Percentiles rank a stretch among this genome's conserved stretches.
These are phyloP conservation scores for Stictocephala bisonia DNA, from an alignment of 2,888 invertebrate genomes.

Conservation along the genomic window DNA sequence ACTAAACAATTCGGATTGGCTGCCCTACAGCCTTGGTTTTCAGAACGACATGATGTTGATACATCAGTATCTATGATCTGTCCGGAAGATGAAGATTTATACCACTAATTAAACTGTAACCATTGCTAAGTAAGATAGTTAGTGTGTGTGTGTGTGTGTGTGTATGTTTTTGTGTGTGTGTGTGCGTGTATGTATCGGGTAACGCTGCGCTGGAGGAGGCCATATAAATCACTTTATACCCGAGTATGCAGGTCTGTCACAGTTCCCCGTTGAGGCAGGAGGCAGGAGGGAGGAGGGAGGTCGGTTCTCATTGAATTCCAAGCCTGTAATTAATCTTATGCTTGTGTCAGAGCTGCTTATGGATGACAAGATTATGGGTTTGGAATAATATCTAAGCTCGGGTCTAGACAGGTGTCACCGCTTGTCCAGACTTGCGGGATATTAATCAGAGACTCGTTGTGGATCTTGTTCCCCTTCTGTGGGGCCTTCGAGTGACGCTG, in stretches of 20 bases:
- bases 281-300: background rate
- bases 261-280: background rate
- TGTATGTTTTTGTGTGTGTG: too few species aligned
- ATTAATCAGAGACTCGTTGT: background rate
- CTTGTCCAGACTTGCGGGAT: background rate
- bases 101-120: too few species aligned
- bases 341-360: slow-evolving; percentile 15
- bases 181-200: background rate
- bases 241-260: slow-evolving; percentile 34
- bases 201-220: background rate
- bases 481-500: too few species aligned
- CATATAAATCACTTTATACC: slow-evolving; percentile 30
- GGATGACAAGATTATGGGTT: slow-evolving; percentile 36
- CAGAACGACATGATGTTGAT: too few species aligned
- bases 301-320: slow-evolving; percentile 42
- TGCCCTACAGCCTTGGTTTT: too few species aligned
- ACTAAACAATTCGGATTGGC: too few species aligned
- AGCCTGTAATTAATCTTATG: slow-evolving; percentile 25
- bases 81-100: too few species aligned
- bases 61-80: too few species aligned
- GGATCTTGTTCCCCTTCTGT: too few species aligned
- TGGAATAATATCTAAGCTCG: slow-evolving; percentile 13
- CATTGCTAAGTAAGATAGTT: too few species aligned
- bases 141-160: too few species aligned
- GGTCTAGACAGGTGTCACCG: slow-evolving; percentile 28